Evolutionary conservation across 2,888 invertebrate species (phyloP), one percentile per base, ranked within the genome.

Genomic region (Parnassius mnemosyne): DNA sequence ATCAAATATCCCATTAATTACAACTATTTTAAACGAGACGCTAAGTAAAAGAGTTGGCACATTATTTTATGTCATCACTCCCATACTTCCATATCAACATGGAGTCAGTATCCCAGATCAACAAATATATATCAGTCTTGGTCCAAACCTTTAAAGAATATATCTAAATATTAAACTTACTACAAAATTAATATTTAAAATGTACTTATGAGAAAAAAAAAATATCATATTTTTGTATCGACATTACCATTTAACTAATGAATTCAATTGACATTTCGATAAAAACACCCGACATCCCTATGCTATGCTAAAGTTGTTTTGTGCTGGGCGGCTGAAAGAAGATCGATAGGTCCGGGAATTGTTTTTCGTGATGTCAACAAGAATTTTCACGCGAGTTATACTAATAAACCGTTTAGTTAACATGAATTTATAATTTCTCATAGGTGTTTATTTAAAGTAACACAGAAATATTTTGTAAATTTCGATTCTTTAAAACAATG

Each of bases 341-440:
- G 81, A 83, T 80, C 79, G 76, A 71, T 73, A 71, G 70, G 66
- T 67, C 73, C 76, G 77, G 69, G 73, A 72, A 78, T 70, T 78
- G 78, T 83, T 16, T 16, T 16, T 85, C 83, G 80, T 83, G 77
- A 84, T 85, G 85, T 83, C 83, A 87, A 84, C 82, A 85, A 79
- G 78, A 73, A 78, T 67, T 69, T 70, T 69, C 67, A 66, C 66
- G 66, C 66, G 69, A 66, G 58, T 59, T 65, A 7, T 7, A 5
- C 1, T 34, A 69, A 70, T 67, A 67, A 61, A 67, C 66, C 16
- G 34, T 63, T 64, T 61, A 63, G 49, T 64, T 61, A 63, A 53
- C 47, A 44, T 63, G 25, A 12, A 58, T 54, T 63, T 25, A 50
- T 42, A 58, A 53, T 50, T 54, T 41, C 9, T 42, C 47, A n/a